Conservation (phyloP, 2,888 invertebrate genomes). For the Spisula subtruncata region DNA sequence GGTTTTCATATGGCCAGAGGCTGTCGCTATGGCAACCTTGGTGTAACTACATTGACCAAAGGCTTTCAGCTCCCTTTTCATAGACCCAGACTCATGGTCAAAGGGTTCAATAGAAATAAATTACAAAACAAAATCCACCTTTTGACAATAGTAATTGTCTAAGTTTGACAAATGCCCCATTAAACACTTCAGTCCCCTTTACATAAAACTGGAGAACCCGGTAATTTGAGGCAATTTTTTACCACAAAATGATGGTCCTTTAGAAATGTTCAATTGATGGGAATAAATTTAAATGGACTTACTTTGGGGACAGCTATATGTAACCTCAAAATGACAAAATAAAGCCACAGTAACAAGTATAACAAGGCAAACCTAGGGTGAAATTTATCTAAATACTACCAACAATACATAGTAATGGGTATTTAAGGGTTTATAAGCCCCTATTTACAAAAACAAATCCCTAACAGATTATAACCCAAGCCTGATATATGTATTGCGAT, state of each 20-base stretch:
- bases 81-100: slow-evolving; percentile 36
- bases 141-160: slow-evolving; percentile 40
- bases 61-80: slow-evolving; percentile 33
- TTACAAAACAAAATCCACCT: slow-evolving; percentile 45
- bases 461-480: no score
- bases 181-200: slow-evolving; percentile 50
- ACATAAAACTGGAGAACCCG: slow-evolving; percentile 31
- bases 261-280: slow-evolving; percentile 49
- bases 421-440: not conserved
- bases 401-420: not conserved
- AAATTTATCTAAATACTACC: not conserved
- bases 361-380: not conserved
- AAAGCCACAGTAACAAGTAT: not conserved
- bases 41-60: slow-evolving; percentile 37
- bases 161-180: slow-evolving; percentile 56
- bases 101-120: slow-evolving; percentile 57
- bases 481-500: no score
- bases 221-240: slow-evolving; percentile 58
- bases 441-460: not conserved
- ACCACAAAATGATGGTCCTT: slow-evolving; percentile 45
- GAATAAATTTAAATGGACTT: slow-evolving; percentile 54
- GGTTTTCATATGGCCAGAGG: slow-evolving; percentile 29
- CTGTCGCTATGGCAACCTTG: slow-evolving; percentile 37
- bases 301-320: slow-evolving; percentile 16
- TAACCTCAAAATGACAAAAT: slow-evolving; percentile 13